These are phyloP conservation scores for Halocynthia aurantium DNA, from an alignment of 23 tunicate species.

Conservation along the genomic window DNA sequence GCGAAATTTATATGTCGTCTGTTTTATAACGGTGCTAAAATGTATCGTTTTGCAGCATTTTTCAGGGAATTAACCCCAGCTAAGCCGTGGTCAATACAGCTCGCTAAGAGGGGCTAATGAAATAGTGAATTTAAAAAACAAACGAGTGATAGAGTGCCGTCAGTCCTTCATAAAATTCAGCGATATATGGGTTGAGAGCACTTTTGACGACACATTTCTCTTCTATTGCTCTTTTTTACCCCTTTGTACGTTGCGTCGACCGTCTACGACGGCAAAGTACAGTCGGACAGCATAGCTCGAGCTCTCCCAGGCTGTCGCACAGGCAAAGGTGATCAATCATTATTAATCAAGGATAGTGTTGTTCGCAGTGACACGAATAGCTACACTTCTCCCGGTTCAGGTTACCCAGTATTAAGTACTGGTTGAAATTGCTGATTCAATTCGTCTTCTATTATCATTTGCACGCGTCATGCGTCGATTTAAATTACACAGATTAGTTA, in stretches of 20 bases:
- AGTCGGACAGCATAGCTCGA: not conserved
- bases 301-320: conserved; percentile 94
- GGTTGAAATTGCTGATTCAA: not conserved
- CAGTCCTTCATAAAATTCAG: too few species aligned
- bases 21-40: too few species aligned
- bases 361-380: conserved; percentile 25
- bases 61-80: too few species aligned
- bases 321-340: conserved; percentile 73
- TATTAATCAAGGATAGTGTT: conserved; percentile 66
- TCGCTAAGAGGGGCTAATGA: too few species aligned
- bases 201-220: too few species aligned
- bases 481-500: not conserved
- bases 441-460: not conserved
- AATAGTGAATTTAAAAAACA: too few species aligned
- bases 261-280: not conserved
- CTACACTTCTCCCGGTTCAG: conserved; percentile 4
- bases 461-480: conserved; percentile 15
- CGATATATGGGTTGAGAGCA: too few species aligned
- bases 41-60: too few species aligned
- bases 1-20: too few species aligned
- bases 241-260: conserved; percentile 4
- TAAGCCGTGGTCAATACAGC: too few species aligned
- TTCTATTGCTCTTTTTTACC: too few species aligned
- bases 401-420: not conserved
- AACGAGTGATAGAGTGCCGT: too few species aligned